phyloP scores from a whole-genome alignment of 2,888 invertebrate genomes.

The Xestia c-nigrum region DNA sequence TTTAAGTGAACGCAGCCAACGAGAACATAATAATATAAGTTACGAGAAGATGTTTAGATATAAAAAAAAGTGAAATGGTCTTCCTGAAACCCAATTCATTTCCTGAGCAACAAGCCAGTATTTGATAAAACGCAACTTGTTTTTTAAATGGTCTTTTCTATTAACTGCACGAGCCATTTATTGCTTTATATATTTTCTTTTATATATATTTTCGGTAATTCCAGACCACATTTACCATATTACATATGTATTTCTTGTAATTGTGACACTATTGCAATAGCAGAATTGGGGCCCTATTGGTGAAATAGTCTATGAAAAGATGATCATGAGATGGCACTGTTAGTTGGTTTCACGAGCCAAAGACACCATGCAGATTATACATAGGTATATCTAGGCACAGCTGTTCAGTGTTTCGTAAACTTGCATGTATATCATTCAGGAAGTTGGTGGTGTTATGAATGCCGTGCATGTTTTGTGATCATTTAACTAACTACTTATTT shows the following conservation, averaged over 20 bases:
- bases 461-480: neutral
- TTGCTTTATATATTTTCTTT: neutral
- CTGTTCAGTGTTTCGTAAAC: neutral
- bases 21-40: conserved; percentile 15
- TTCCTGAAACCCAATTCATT: conserved; percentile 5
- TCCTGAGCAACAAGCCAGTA: neutral
- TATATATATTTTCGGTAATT: too few species aligned
- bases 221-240: too few species aligned
- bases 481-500: neutral
- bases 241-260: too few species aligned
- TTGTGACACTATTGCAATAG: too few species aligned
- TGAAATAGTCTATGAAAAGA: neutral
- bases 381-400: neutral
- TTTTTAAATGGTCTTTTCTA: neutral
- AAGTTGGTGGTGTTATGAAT: neutral
- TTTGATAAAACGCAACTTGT: neutral
- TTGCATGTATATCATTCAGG: neutral
- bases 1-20: neutral
- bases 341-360: neutral
- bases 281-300: too few species aligned
- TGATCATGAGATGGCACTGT: neutral
- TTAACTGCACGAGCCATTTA: neutral
- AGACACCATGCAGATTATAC: neutral
- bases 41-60: neutral
- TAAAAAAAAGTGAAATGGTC: neutral